phyloP scores from a whole-genome alignment of 2,797 vertebrate species.

The Furcifer pardalis region DNA sequence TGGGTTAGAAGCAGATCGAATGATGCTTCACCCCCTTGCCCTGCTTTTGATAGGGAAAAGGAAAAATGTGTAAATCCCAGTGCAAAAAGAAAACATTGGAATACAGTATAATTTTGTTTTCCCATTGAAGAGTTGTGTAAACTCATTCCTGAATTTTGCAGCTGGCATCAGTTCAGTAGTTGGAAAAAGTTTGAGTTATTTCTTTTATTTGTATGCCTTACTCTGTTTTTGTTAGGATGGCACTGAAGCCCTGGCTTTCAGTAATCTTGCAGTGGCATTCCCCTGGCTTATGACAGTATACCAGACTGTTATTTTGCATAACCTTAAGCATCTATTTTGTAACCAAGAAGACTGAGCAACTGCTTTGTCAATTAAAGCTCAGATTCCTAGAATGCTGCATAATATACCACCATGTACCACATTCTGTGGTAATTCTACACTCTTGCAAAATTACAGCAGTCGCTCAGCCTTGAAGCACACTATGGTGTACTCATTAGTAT shows the following conservation, averaged over 20 bases:
- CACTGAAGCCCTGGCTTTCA: not conserved
- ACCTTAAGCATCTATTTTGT: not conserved
- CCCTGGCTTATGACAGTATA: not conserved
- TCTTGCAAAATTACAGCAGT: not conserved
- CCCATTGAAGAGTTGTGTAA: not conserved
- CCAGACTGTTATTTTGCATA: not conserved
- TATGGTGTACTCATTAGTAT: not conserved
- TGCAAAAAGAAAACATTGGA: not conserved
- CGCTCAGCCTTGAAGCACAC: not conserved
- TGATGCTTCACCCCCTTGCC: not conserved
- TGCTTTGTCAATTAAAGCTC: slow-evolving; percentile 4
- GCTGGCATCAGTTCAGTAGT: not conserved
- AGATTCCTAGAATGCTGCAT: not conserved
- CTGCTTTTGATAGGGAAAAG: not conserved
- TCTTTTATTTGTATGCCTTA: not conserved
- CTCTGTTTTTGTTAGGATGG: not conserved
- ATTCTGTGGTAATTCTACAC: not conserved
- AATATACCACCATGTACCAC: not conserved
- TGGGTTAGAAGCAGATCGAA: not conserved
- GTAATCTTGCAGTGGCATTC: not conserved
- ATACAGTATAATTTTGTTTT: not conserved
- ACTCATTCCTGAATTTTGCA: not conserved
- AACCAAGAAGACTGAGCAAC: not conserved
- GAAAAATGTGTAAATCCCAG: not conserved
- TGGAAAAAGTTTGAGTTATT: not conserved